A percentile compares a stretch with the other conserved stretches of the same genome.
phyloP scores from a whole-genome alignment of 2,797 vertebrate species.

The Gobionotothen gibberifrons region DNA sequence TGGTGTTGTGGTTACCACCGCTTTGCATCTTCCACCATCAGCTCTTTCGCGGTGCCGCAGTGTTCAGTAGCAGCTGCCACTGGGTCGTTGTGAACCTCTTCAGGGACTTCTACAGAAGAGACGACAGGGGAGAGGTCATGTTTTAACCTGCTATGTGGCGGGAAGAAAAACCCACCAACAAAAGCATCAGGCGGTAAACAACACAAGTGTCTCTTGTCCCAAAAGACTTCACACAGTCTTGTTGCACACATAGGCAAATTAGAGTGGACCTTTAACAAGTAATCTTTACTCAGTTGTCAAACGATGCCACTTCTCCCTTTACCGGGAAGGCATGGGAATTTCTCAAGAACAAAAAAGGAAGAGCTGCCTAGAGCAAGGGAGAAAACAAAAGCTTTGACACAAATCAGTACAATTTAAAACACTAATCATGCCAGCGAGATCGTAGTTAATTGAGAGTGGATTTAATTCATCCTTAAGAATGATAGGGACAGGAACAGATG shows the following conservation, averaged over 20 bases:
- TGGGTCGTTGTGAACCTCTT: constrained; percentile 41
- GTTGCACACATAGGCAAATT: constrained; percentile 74
- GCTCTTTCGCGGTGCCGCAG: constrained; percentile 2
- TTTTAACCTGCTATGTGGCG: constrained; percentile 67
- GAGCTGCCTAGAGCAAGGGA: constrained; percentile 42
- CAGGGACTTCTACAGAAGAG: constrained; percentile 33
- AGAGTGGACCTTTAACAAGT: constrained; percentile 77
- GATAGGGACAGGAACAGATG: constrained; percentile 49
- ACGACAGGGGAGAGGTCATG: constrained; percentile 56
- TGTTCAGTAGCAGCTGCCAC: constrained; percentile 40
- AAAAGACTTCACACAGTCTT: constrained; percentile 63
- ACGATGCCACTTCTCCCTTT: constrained; percentile 61
- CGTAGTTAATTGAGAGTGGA: constrained; percentile 46
- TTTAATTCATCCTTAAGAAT: constrained; percentile 40
- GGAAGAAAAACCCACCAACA: constrained; percentile 50
- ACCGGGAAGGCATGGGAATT: constrained; percentile 69
- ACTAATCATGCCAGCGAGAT: constrained; percentile 52
- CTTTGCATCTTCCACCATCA: constrained; percentile 9
- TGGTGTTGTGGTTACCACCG: constrained; percentile 22
- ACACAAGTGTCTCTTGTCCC: constrained; percentile 72
- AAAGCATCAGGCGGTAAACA: constrained; percentile 71
- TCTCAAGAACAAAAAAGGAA: constrained; percentile 70
- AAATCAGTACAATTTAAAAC: constrained; percentile 63
- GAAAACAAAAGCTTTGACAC: constrained; percentile 62
- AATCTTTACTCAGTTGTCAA: constrained; percentile 65